Base-by-base conservation (phyloP, 2,113 vertebrate species). In the Montifringilla adamsi region DNA sequence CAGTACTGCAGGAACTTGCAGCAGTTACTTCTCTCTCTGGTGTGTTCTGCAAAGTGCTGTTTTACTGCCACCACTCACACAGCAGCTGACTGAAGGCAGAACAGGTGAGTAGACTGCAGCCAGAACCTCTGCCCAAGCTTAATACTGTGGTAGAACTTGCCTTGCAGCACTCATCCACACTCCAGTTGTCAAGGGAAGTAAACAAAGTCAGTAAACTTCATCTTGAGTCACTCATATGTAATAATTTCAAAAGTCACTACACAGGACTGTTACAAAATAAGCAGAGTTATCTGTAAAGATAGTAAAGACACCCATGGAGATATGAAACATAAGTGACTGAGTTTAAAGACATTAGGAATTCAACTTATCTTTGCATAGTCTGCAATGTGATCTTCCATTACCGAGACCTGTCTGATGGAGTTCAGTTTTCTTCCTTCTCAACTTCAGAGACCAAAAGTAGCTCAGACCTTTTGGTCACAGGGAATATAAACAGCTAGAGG, bases 121-220 rank as follows among this genome's bases (percentile, higher is more conserved):
- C 75, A 82, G 68, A 89, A 59, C 59, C 63, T 78, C 66, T 85
- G 77, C 80, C 94, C 79, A 58, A 31, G 41, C 23, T 55, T 39
- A 60, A 66, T 24, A 22, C 30, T 3, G 6, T 1, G 5, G 78
- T 26, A 58, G 46, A 41, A 72, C 64, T n/a, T 53, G 62, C 67
- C 58, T 41, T 41, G 75, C 80, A 79, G 75, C 78, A 69, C 70
- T 62, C 77, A 50, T 70, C 62, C 91, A 94, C 69, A 50, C 90
- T 84, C 43, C 3, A 23, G 93, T 96, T 31, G 88, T 64, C 84
- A 94, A 70, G 94, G 96, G 53, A 96, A 97, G 67, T 79, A 96
- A 98, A 96, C 89, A 89, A 86, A 91, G 87, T 46, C 81, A 88
- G 91, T 94, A 97, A 98, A 96, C 91, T 95, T 94, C 77, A 88